Conservation (phyloP, 1,140 invertebrate species). For the Tenebrio molitor region DNA sequence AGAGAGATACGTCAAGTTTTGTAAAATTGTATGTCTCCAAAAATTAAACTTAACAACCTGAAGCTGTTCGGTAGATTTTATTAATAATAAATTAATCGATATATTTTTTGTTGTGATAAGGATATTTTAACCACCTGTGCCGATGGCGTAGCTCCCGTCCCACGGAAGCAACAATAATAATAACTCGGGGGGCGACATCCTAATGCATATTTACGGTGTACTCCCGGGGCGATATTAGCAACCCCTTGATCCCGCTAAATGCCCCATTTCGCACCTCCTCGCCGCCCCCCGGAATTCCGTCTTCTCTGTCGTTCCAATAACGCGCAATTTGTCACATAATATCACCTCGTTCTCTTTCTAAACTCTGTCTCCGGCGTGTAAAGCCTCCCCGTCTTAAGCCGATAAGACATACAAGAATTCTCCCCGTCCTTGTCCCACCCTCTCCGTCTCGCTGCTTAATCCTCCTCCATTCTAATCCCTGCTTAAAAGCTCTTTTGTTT, state of each 20-base stretch:
- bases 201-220: slow-evolving; percentile 21
- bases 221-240: slow-evolving; percentile 31
- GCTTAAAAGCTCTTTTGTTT: slow-evolving; percentile 66
- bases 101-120: too few species aligned
- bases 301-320: slow-evolving; percentile 62
- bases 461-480: slow-evolving; percentile 62
- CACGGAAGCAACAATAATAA: too few species aligned
- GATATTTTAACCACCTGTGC: too few species aligned
- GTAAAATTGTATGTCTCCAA: too few species aligned
- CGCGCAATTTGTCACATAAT: slow-evolving; percentile 66
- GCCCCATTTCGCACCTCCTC: slow-evolving; percentile 57
- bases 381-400: slow-evolving; percentile 53
- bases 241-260: slow-evolving; percentile 59
- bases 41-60: too few species aligned
- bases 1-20: too few species aligned
- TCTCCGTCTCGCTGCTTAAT: slow-evolving; percentile 50
- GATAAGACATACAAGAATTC: slow-evolving; percentile 43
- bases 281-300: slow-evolving; percentile 50
- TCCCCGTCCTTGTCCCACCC: slow-evolving; percentile 16
- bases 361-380: slow-evolving; percentile 38
- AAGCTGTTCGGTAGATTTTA: too few species aligned
- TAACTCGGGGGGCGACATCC: background rate
- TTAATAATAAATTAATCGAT: too few species aligned
- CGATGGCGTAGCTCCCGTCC: too few species aligned
- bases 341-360: slow-evolving; percentile 57